Evolutionary conservation across 2,888 invertebrate genomes (phyloP), one percentile per base, ranked within the genome.

Genomic region (Hirtodrosophila duncani): DNA sequence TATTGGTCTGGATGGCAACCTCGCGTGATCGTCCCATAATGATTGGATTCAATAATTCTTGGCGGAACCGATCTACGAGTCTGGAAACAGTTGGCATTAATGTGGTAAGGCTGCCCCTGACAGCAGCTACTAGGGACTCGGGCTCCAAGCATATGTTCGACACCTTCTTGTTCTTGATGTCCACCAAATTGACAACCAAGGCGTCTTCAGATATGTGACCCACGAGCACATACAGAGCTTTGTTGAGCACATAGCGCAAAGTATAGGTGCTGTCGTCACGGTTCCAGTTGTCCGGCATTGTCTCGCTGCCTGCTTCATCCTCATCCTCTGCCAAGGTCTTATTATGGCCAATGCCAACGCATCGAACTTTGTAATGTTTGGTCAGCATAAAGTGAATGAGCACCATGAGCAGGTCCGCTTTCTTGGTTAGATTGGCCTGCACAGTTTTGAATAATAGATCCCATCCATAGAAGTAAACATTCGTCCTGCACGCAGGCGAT

Each of bases 211-310:
- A 89, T 52, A 86, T 89, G 11, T 90, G 86, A 9, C 89, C 91
- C 72, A 89, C 89, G 9, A 94, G 85, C 68, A 93, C 89, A 74
- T 90, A 94, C 9, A 94, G 85, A 70, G 91, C 89, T 3, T 89
- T 89, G 38, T 92, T 89, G 44, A 89, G 88, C n/a, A 91, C 84
- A 85, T 95, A 96, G 68, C 93, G 89, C 14, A 95, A 83, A 0
- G 92, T 89, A 81, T 93, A 94, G 14, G 82, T 81, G 63, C 90
- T 90, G 8, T 90, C 89, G 30, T 88, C 88, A 33, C 88, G 88
- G 84, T 92, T 95, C 95, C 95, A 96, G 27, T 90, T 91, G 23
- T 89, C 88, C 1, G 95, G 95, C 9, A 96, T 85, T 27, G 92
- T 83, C 85, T 96, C 95, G 49, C 90, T 90, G 37, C 90, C 89